These are phyloP conservation scores for Tokudaia tokunoshimensis DNA, from an alignment of 2,797 vertebrate species.

Conservation along the genomic window DNA sequence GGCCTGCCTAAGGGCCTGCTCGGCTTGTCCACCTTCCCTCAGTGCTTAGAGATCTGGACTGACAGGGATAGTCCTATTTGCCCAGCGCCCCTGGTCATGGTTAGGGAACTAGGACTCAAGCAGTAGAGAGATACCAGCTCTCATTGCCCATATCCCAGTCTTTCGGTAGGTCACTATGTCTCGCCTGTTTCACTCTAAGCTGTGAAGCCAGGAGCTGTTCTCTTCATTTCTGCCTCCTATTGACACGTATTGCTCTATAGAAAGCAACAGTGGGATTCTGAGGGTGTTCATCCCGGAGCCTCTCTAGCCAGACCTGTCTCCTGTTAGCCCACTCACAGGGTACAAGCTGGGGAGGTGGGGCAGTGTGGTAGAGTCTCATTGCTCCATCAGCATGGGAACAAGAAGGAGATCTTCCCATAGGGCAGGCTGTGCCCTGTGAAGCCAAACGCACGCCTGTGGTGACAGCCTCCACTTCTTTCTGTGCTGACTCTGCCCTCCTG, in stretches of 20 bases:
- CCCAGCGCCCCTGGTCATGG: background rate
- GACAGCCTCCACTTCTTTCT: background rate
- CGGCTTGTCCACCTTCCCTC: background rate
- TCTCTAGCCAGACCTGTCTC: slow-evolving; percentile 4
- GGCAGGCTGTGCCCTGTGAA: background rate
- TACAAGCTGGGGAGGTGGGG: background rate
- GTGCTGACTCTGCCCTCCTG: background rate
- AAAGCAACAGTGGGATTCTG: background rate
- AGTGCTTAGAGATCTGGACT: background rate
- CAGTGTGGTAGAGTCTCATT: background rate
- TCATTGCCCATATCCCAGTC: background rate
- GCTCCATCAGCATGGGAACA: background rate
- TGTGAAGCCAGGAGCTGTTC: slow-evolving; percentile 5
- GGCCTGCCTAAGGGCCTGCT: background rate
- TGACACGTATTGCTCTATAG: background rate
- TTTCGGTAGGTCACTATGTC: background rate
- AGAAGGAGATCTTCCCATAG: background rate
- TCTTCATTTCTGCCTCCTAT: background rate
- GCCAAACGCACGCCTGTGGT: background rate
- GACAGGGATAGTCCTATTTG: background rate
- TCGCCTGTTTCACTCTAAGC: background rate
- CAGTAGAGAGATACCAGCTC: background rate
- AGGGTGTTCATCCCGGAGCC: slow-evolving; percentile 10
- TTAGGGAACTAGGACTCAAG: background rate
- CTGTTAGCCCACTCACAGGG: background rate